These are phyloP conservation scores for Microtus ochrogaster DNA, from an alignment of 2,113 vertebrate species.

Conservation along the genomic window DNA sequence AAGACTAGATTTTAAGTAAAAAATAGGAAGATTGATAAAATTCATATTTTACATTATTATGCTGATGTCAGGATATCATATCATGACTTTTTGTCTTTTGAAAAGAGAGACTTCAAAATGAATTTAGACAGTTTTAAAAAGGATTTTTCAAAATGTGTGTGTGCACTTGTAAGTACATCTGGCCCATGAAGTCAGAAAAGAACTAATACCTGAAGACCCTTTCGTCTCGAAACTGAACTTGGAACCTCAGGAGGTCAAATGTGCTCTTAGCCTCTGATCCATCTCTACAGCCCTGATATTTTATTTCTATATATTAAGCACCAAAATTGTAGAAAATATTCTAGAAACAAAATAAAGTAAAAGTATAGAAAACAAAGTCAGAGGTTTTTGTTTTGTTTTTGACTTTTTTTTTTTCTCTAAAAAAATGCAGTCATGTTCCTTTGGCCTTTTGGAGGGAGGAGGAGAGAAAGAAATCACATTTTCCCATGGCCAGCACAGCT, in stretches of 20 bases:
- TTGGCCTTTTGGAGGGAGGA: constrained; percentile 60
- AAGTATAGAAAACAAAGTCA: background rate
- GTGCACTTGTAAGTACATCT: background rate
- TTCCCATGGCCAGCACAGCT: constrained; percentile 69
- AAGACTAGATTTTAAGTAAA: background rate
- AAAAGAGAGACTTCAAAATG: constrained; percentile 44
- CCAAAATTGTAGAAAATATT: background rate
- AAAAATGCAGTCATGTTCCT: constrained; percentile 45
- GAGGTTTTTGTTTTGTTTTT: background rate
- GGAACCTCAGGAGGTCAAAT: too few relatives aligned
- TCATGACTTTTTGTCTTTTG: background rate
- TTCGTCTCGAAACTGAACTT: background rate
- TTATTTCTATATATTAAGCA: constrained; percentile 21
- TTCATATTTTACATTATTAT: background rate
- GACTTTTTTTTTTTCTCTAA: background rate
- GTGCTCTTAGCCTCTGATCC: too few relatives aligned
- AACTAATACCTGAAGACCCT: background rate
- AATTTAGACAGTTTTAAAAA: background rate
- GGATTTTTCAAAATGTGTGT: background rate
- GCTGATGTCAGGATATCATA: constrained; percentile 22
- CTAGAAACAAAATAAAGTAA: constrained; percentile 24
- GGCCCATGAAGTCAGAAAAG: background rate
- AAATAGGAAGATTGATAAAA: constrained; percentile 3
- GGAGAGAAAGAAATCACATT: constrained; percentile 43
- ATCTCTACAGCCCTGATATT: background rate